These are phyloP conservation scores for Gnathonemus longibarbis DNA, from an alignment of 2,113 vertebrate genomes.

Conservation along the genomic window DNA sequence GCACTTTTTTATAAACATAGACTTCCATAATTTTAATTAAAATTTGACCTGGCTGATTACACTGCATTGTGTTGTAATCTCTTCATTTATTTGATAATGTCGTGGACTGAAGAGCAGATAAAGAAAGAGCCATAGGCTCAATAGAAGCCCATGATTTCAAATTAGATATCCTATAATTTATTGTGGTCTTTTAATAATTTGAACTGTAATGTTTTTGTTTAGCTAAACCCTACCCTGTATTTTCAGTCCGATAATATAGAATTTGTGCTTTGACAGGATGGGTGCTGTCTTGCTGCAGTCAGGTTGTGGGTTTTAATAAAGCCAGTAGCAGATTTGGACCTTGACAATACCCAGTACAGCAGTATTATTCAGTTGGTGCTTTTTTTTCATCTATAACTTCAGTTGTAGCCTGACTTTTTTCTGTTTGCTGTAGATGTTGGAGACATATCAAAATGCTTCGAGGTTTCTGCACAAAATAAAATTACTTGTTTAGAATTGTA, in stretches of 20 bases:
- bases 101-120: background rate
- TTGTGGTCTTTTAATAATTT: background rate
- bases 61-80: background rate
- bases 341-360: background rate
- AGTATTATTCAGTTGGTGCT: background rate
- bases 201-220: background rate
- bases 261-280: background rate
- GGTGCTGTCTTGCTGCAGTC: background rate
- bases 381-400: background rate
- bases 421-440: background rate
- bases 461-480: background rate
- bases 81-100: background rate
- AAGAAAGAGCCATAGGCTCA: background rate
- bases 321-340: background rate
- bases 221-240: background rate
- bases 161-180: background rate
- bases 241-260: background rate
- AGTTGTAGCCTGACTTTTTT: background rate
- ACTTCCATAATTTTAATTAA: background rate
- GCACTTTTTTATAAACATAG: background rate
- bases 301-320: background rate
- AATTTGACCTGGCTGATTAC: background rate
- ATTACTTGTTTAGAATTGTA: background rate
- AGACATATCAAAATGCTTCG: background rate
- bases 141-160: background rate